Evolutionary conservation across 2,797 vertebrate species (phyloP), one percentile per base, ranked within the genome.

Genomic region (Avahi laniger): DNA sequence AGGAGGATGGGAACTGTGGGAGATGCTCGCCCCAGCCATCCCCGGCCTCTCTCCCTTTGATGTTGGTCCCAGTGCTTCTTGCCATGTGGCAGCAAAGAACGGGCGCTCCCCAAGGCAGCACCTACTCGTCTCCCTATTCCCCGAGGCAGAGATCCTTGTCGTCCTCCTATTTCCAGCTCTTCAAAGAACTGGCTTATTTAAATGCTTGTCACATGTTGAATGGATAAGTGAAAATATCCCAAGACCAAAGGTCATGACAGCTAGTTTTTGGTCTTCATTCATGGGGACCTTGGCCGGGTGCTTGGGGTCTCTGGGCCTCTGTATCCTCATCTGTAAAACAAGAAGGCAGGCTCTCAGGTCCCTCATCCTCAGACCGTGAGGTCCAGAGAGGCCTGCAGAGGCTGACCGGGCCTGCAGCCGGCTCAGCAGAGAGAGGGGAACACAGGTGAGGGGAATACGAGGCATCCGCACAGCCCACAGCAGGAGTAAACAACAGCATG

Each of bases 401-500:
- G 38, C 75, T 15, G 4, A 15, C 2, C 15, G 7, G 43, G 14
- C 1, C 30, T 61, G 69, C 33, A 7, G 12, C 75, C 8, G 18
- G 12, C 20, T 72, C 30, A 85, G 22, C 12, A 67, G 15, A 76
- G 28, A 82, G 9, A 38, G 41, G n/a, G 11, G 46, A 73, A 38
- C 20, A 41, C 54, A 30, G 20, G 5, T 4, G 0, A 38, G 48
- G 41, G 33, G 50, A 33, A 28, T 0, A 4, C 0, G 8, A 52
- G 13, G 52, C 10, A 59, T 67, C 18, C 12, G 70, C 2, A 15
- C 26, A 63, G 33, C 75, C 82, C 92, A 38, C 82, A 96, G 52
- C 65, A 80, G 86, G 78, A 82, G 30, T 86, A 95, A 94, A 91
- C 63, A 79, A 75, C 13, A 93, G 54, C 1, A 43, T 59, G 38